Evolutionary conservation across 2,797 vertebrate species (phyloP).

Genomic region (Lagorchestes hirsutus): DNA sequence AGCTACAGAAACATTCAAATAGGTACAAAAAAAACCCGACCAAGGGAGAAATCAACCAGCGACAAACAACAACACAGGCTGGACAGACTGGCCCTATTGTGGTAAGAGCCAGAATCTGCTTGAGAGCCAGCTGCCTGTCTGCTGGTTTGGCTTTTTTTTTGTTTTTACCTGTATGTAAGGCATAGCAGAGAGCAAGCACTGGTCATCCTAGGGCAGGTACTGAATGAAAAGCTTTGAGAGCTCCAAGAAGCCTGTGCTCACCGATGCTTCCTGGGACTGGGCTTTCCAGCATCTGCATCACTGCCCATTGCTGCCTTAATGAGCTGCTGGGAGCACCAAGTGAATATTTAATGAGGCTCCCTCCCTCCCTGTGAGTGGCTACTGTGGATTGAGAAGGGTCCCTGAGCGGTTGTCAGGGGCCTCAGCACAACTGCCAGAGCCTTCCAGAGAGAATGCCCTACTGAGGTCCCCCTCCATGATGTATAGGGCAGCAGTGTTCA

Average conservation of each 20-base stretch:
- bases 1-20: constrained; percentile 68
- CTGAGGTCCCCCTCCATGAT: constrained; percentile 69
- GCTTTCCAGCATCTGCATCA: constrained; percentile 88
- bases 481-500: constrained; percentile 84
- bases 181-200: constrained; percentile 97
- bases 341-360: constrained; percentile 91
- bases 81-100: background rate
- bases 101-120: constrained; percentile 48
- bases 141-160: background rate
- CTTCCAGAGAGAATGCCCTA: constrained; percentile 70
- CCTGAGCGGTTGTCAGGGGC: constrained; percentile 84
- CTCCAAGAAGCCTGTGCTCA: constrained; percentile 87
- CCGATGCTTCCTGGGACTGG: constrained; percentile 86
- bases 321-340: constrained; percentile 91
- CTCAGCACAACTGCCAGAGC: constrained; percentile 87
- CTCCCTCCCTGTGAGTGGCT: constrained; percentile 86
- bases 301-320: constrained; percentile 90
- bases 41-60: background rate
- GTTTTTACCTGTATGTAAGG: constrained; percentile 97
- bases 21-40: constrained; percentile 58
- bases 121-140: background rate
- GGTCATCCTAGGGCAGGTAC: constrained; percentile 92
- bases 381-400: constrained; percentile 87
- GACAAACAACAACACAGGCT: background rate
- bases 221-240: constrained; percentile 85